Conservation (phyloP, 2,888 invertebrate species). For the Chironomus riparius region DNA sequence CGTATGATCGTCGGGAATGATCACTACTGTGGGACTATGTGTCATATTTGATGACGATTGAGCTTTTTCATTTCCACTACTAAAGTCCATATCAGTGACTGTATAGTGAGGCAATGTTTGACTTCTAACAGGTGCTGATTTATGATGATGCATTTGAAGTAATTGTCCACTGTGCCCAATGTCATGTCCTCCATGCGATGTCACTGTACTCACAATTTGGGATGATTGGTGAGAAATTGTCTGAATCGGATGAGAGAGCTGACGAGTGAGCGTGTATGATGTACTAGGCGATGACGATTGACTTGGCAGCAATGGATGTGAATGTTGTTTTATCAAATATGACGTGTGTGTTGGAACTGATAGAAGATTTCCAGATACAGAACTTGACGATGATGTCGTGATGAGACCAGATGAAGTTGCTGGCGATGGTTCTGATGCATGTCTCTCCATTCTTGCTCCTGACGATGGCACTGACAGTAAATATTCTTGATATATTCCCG, state of each 20-base stretch:
- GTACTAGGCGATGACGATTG: slow-evolving; percentile 39
- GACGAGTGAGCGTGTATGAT: slow-evolving; percentile 42
- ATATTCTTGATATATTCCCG: slow-evolving; percentile 31
- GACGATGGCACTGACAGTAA: slow-evolving; percentile 43
- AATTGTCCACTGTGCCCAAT: slow-evolving; percentile 5
- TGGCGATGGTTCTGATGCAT: slow-evolving; percentile 52
- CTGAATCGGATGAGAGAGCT: slow-evolving; percentile 46
- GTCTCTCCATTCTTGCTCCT: slow-evolving; percentile 46
- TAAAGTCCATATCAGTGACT: slow-evolving; percentile 13
- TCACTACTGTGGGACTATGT: slow-evolving; percentile 39
- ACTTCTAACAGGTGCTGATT: background rate
- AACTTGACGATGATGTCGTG: slow-evolving; percentile 34
- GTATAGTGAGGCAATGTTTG: slow-evolving; percentile 11
- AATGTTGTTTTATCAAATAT: slow-evolving; percentile 56
- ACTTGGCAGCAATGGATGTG: slow-evolving; percentile 54
- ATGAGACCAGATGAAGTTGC: slow-evolving; percentile 35
- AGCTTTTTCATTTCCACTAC: slow-evolving; percentile 11
- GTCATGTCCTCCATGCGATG: slow-evolving; percentile 1
- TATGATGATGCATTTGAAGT: slow-evolving; percentile 21
- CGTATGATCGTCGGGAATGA: slow-evolving; percentile 33
- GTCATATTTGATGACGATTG: slow-evolving; percentile 30
- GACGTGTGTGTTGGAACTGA: slow-evolving; percentile 48
- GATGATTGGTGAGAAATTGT: slow-evolving; percentile 25
- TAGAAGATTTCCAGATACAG: slow-evolving; percentile 44
- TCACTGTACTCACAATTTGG: slow-evolving; percentile 5